Base-by-base conservation (phyloP, 2,797 vertebrate species). In the Pangasius djambal region DNA sequence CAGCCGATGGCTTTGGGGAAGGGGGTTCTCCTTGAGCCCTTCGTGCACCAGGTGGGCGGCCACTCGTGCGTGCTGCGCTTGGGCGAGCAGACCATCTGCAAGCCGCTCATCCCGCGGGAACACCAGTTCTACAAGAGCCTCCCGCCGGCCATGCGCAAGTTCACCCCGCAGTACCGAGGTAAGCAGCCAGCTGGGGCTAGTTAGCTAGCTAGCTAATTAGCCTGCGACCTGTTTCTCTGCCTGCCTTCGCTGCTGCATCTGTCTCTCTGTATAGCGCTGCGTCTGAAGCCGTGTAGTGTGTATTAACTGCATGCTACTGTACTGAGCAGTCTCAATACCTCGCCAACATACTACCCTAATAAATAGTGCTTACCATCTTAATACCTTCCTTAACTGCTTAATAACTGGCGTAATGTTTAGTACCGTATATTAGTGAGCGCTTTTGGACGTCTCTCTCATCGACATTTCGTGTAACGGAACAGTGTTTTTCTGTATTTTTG, bases 51-150 rank as follows among this genome's bases (percentile, higher is more conserved):
- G 93, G 99, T 99, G 61, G 99, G 98, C 89, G 99, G 99, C 16
- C 99, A 99, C 91, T 99, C 98, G 0, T 99, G 98, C 78, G 98
- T 99, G 94, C 97, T 99, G 78, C 98, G 98, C n/a, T 99, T 99
- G 93, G 98, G 98, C 87, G 99, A 99, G 90, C 97, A 98, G 86
- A 99, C 98, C 7, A 98, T 99, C 94, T 99, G 99, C 96, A 99
- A 99, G 92, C 99, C 99, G 69, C 97, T 99, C 92, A 98, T 99
- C 92, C 98, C 98, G 82, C 96, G 98, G 72, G 99, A 99, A 91
- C 99, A 99, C 92, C 98, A 98, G 94, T 99, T 99, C 95, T 99
- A 99, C 95, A 98, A 99, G 94, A 99, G 97, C 92, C 98, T 99
- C 86, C 99, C 99, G 0, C 91, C 97, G 9, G 98, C 98, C 92